A percentile compares a stretch with the other conserved stretches of the same genome.
These are phyloP conservation scores for Bombycilla garrulus DNA, from an alignment of 2,113 vertebrate genomes.

Conservation along the genomic window DNA sequence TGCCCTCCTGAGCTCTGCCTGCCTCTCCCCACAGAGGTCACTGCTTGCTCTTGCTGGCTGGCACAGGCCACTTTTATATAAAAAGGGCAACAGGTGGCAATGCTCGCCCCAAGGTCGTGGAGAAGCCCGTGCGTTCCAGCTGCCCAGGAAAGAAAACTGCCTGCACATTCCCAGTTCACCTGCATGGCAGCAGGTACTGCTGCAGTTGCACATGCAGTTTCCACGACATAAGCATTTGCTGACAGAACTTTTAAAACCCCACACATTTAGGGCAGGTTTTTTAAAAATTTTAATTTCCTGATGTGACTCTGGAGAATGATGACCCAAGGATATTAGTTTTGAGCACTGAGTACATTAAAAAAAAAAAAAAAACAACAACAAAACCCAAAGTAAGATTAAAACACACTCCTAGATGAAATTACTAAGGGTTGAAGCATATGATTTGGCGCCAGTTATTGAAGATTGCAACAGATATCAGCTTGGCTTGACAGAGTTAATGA, in stretches of 20 bases:
- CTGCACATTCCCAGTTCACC: neutral
- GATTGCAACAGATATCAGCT: neutral
- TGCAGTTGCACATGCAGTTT: neutral
- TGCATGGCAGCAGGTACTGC: neutral
- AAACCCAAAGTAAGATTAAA: neutral
- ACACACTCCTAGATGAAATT: neutral
- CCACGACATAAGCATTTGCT: neutral
- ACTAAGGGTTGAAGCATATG: neutral
- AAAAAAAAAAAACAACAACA: accelerated
- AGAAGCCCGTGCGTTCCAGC: neutral
- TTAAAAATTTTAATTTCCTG: neutral
- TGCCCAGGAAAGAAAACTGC: neutral
- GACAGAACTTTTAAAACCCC: neutral
- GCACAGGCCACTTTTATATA: neutral
- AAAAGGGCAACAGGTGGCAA: slow-evolving; percentile 37
- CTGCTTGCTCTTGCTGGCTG: neutral
- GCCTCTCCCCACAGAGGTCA: neutral
- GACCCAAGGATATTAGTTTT: neutral
- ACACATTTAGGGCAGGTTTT: neutral
- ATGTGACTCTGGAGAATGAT: neutral
- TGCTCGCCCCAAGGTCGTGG: neutral
- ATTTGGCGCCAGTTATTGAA: neutral
- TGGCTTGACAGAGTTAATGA: neutral
- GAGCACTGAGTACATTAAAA: neutral
- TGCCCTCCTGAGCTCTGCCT: neutral